Evolutionary conservation across 2,888 invertebrate genomes (phyloP), one percentile per base, ranked within the genome.

Genomic region (Chirona hameri): DNA sequence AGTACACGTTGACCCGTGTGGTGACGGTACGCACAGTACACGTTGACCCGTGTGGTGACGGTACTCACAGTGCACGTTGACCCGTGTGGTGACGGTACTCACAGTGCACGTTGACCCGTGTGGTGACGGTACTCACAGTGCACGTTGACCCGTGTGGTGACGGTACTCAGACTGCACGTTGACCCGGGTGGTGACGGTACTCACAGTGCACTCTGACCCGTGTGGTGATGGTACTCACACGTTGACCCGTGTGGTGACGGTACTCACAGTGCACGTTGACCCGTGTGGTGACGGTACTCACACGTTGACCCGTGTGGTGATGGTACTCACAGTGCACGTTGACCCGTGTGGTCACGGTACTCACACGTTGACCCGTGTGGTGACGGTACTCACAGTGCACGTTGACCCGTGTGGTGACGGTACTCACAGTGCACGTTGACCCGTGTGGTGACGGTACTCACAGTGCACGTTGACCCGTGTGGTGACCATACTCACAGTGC

Each of bases 241-340:
- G 18, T 81, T 76, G 46, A 84, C 82, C 21, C 69, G 65, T 2
- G 84, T 81, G n/a, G 81, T 83, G 39, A 82, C 65, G 14, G n/a
- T n/a, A n/a, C n/a, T n/a, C n/a, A n/a, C n/a, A 83, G 18, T 82
- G 83, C 14, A 85, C 82, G 18, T 81, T 76, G 46, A 84, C 82
- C 21, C 69, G 65, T 2, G 84, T 81, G n/a, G 81, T 83, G 39
- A 82, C 65, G 14, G 18, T 82, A n/a, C n/a, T n/a, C n/a, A 83
- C 14, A 85, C 82, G 18, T 81, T 76, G 46, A 84, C 82, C 21
- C 69, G 65, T 2, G 84, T 81, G n/a, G 81, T 83, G 39, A 82
- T 55, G 14, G n/a, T n/a, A n/a, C n/a, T n/a, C n/a, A n/a, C n/a
- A 83, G 18, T 82, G 83, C 14, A 85, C 82, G 18, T 81, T 76